Base-by-base conservation (phyloP, 1,140 invertebrate genomes). In the Episyrphus balteatus region DNA sequence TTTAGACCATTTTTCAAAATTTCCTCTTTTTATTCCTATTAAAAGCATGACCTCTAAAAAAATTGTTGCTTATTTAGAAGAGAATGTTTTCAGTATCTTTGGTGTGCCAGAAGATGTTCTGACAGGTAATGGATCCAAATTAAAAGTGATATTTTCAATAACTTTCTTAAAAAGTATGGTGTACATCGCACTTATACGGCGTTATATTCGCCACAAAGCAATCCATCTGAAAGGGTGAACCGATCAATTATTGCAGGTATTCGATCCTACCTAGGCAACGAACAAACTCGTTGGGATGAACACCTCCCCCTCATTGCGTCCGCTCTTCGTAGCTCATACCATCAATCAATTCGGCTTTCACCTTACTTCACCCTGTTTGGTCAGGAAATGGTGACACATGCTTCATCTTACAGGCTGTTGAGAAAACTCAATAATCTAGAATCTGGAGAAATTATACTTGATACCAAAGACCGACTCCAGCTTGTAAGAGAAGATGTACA, bases 111-210 rank as follows among this genome's bases (percentile, higher is more conserved):
- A 48, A 41, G 31, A 12, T 12, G 33, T 41, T 1, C 13, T 45
- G 11, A 30, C 36, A 2, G 50, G 48, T 19, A 51, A 47, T 18
- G 46, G 45, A 31, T 17, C 31, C 47, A 49, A 34, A 49, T 50
- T 33, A 34, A 21, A n/a, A 21, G 45, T 2, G 12, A 41, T 14
- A 11, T 19, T 18, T 44, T 42, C 33, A 30, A 44, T 31, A 21
- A 37, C 17, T 15, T 51, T 21, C 21, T 51, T 13, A 33, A 12
- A 10, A 14, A 26, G 12, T 47, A 31, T 40, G n/a, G 37, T 14
- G 19, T 51, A 14, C 36, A 38, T 26, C 41, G 47, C n/a, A 32
- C 36, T n/a, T 43, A 21, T 40, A 44, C 30, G 6, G 37, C 21
- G 9, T 12, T 44, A 11, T 46, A 51, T 38, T 38, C 41, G 12